Evolutionary conservation across 2,113 vertebrate genomes (phyloP).

Genomic region (Aegithalos caudatus): DNA sequence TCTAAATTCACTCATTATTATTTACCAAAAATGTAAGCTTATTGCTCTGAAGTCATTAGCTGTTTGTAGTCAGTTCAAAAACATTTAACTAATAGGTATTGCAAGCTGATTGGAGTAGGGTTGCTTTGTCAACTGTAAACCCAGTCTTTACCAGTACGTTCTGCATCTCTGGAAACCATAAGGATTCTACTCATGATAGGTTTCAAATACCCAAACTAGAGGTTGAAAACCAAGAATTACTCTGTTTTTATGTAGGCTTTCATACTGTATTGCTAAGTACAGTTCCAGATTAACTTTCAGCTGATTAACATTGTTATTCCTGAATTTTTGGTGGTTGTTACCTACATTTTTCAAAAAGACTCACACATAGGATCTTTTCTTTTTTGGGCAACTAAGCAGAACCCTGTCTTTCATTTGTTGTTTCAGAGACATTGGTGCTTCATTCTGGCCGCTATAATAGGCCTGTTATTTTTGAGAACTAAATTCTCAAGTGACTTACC

Average conservation of each 20-base stretch:
- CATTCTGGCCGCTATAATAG: neutral
- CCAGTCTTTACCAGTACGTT: neutral
- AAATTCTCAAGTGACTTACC: constrained; percentile 42
- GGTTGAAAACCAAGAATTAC: neutral
- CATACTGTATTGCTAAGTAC: neutral
- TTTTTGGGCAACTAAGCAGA: neutral
- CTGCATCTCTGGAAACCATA: neutral
- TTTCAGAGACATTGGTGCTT: constrained; percentile 17
- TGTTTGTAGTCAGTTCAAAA: neutral
- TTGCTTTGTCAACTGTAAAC: neutral
- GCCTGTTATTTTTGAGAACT: constrained; percentile 50
- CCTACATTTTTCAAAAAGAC: neutral
- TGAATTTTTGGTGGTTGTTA: neutral
- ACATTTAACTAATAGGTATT: neutral
- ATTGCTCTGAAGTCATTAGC: neutral
- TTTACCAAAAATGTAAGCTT: neutral
- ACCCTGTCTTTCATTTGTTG: neutral
- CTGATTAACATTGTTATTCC: neutral
- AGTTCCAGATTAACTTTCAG: neutral
- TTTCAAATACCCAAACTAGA: neutral
- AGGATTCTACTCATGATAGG: neutral
- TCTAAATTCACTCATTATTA: neutral
- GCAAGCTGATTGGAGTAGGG: neutral
- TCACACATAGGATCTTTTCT: neutral
- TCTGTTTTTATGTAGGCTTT: neutral